These are phyloP conservation scores for Bryconaethiops microstoma DNA, from an alignment of 2,797 vertebrate species.

Conservation along the genomic window DNA sequence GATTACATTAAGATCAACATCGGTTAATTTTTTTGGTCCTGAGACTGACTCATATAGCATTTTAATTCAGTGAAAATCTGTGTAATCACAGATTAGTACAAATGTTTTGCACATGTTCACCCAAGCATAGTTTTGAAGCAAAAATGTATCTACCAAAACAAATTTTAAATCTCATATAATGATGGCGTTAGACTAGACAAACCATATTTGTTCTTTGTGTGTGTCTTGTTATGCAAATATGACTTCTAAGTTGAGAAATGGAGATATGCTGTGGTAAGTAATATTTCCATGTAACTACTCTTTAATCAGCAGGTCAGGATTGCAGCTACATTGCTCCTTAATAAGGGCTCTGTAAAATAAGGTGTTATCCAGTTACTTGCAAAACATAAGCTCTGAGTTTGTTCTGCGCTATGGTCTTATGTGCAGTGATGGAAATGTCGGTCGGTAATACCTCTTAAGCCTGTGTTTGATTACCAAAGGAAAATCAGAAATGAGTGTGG, in stretches of 20 bases:
- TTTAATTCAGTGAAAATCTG: no score
- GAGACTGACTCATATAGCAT: no score
- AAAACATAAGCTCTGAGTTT: neutral
- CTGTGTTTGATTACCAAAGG: neutral
- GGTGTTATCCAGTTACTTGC: neutral
- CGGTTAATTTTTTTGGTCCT: no score
- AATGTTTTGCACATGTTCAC: no score
- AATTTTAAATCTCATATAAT: no score
- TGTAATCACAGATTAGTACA: no score
- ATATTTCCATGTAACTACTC: neutral
- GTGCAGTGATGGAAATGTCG: neutral
- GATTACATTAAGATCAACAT: no score
- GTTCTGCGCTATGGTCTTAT: neutral
- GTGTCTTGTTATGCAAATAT: no score
- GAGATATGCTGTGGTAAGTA: neutral
- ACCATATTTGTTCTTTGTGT: no score
- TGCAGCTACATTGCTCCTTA: neutral
- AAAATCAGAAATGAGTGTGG: constrained; percentile 3
- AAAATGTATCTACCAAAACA: no score
- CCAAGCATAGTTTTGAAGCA: no score
- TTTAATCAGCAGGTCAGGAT: neutral
- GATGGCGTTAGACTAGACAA: neutral
- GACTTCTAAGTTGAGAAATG: neutral
- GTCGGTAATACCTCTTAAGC: constrained; percentile 1
- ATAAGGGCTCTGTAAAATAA: neutral